A percentile compares a stretch with the other conserved stretches of the same genome.
phyloP scores from a whole-genome alignment of 92 coral and sea anemone genomes.

The Phenganax subtilis region DNA sequence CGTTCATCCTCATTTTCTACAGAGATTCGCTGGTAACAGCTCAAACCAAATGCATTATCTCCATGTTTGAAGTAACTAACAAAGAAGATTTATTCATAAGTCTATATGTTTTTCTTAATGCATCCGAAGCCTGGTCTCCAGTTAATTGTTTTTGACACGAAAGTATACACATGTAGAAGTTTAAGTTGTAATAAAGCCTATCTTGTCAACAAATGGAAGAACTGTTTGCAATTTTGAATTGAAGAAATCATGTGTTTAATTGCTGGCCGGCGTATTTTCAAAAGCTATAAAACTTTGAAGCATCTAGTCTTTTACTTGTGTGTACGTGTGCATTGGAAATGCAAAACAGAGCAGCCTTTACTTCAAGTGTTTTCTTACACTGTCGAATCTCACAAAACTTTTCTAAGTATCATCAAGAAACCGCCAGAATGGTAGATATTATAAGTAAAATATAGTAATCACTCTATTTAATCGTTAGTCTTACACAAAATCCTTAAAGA shows the following conservation, averaged over 20 bases:
- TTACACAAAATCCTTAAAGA: constrained; percentile 88
- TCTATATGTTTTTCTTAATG: neutral
- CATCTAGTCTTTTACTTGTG: no score
- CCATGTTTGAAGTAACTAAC: constrained; percentile 84
- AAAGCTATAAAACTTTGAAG: neutral
- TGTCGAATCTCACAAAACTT: no score
- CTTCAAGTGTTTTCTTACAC: no score
- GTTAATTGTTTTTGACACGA: no score
- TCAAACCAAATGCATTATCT: constrained; percentile 83
- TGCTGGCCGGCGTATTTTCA: neutral
- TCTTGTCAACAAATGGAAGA: no score
- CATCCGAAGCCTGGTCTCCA: neutral
- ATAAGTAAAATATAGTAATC: neutral
- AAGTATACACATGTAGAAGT: neutral
- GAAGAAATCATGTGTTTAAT: no score
- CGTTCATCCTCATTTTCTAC: constrained; percentile 95
- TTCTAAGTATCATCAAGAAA: no score
- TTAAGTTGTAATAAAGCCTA: no score
- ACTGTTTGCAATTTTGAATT: no score
- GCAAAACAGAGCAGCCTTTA: no score
- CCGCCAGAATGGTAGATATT: neutral
- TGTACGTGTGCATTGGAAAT: no score
- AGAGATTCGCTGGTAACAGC: constrained; percentile 87
- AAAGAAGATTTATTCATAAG: neutral
- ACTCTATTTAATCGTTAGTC: constrained; percentile 3